Conservation (phyloP, 1,140 invertebrate genomes). For the Artemia franciscana region DNA sequence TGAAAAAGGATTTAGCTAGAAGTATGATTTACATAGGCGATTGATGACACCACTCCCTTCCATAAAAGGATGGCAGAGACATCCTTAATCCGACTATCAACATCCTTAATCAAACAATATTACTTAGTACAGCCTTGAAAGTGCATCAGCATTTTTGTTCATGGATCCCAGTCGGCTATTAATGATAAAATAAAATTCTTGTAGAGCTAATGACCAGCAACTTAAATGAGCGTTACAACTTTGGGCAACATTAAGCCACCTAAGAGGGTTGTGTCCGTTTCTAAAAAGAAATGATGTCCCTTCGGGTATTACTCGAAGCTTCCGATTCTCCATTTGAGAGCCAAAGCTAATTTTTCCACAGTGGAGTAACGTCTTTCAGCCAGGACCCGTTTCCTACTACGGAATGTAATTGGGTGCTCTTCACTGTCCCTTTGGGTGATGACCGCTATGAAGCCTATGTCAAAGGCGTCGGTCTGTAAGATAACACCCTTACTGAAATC, state of each 20-base stretch:
- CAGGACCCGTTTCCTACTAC: slow-evolving; percentile 16
- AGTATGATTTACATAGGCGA: too few relatives aligned
- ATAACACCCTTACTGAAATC: not conserved
- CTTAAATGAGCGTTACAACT: not conserved
- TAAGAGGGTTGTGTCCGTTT: not conserved
- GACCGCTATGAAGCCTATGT: slow-evolving; percentile 17
- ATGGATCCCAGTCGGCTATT: too few relatives aligned
- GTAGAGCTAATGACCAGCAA: not conserved
- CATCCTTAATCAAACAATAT: too few relatives aligned
- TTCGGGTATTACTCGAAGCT: slow-evolving; percentile 17
- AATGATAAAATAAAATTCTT: not conserved
- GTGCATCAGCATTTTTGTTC: too few relatives aligned
- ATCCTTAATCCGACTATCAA: too few relatives aligned
- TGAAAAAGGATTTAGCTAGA: too few relatives aligned
- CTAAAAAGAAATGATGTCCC: not conserved
- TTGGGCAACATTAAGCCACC: not conserved
- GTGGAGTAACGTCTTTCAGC: slow-evolving; percentile 19
- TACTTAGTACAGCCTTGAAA: too few relatives aligned
- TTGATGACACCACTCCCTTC: too few relatives aligned
- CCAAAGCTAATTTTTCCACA: slow-evolving; percentile 22
- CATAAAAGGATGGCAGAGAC: too few relatives aligned
- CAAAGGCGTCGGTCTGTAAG: slow-evolving; percentile 20
- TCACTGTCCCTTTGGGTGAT: slow-evolving; percentile 15
- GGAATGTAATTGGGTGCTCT: slow-evolving; percentile 22
- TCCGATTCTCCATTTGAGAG: slow-evolving; percentile 18